Base-by-base conservation (phyloP, 1,140 invertebrate species). In the Drosophila obscura region DNA sequence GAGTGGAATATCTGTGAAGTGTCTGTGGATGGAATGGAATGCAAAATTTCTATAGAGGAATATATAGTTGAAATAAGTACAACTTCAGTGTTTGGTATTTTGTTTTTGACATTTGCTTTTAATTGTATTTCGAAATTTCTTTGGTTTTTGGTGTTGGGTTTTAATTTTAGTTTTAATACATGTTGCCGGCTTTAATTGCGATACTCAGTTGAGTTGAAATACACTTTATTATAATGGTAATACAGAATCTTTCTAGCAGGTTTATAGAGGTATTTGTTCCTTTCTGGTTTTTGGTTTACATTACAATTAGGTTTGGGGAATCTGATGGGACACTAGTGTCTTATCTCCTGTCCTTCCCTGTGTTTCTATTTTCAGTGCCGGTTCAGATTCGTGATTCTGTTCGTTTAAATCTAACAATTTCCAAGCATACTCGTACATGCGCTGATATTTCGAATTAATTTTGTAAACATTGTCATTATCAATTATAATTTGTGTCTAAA, bases 401-500 rank as follows among this genome's bases (percentile, higher is more conserved):
- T 64, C 64, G 24, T 52, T 49, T 69, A 69, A 62, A 46, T 76
- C 78, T 87, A 85, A 87, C 55, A 71, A 51, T 64, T 77, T 78
- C 49, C 66, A 76, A 80, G 69, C 45, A 69, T 80, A 68, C 44
- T 57, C 68, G 41, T 66, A 39, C 35, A 13, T 39, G 35, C 55
- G 66, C 46, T 87, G 55, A 78, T 82, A 85, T 79, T 72, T 81
- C 39, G 56, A 85, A 72, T 74, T 80, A 71, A 79, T 35, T 59
- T 50, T 77, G 52, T 76, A 69, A 79, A 79, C 66, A 85, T 85
- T 81, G 73, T 66, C 52, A 11, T 51, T 62, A 46, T 63, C 28
- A 74, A 75, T 87, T 87, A 83, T 82, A 85, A 85, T 85, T 87
- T 85, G 78, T 82, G 82, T 72, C 82, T 85, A 85, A 85, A 78